These are phyloP conservation scores for Tautogolabrus adspersus DNA, from an alignment of 2,113 vertebrate genomes.

Conservation along the genomic window DNA sequence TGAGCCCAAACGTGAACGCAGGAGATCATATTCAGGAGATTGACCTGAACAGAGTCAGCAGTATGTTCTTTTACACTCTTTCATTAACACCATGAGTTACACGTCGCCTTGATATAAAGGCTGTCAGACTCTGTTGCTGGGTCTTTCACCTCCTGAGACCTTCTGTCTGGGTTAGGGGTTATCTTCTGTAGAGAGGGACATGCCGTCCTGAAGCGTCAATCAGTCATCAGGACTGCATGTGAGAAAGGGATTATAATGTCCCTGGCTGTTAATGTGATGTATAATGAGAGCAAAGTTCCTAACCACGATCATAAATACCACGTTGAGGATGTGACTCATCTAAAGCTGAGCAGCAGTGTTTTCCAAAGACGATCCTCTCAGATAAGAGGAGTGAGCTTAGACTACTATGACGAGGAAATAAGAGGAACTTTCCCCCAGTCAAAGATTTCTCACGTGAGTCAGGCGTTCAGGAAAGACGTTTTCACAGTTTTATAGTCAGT, in stretches of 20 bases:
- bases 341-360: background rate
- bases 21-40: too few species aligned
- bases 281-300: background rate
- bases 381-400: slow-evolving; percentile 12
- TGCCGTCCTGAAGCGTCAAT: too few species aligned
- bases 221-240: too few species aligned
- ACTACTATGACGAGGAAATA: slow-evolving; percentile 18
- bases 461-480: background rate
- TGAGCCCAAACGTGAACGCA: too few species aligned
- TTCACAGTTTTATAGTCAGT: background rate
- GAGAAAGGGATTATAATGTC: background rate
- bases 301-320: background rate
- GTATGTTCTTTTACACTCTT: too few species aligned
- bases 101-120: too few species aligned
- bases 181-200: too few species aligned
- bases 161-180: too few species aligned
- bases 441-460: background rate
- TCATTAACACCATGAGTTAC: too few species aligned
- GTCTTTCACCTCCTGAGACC: too few species aligned
- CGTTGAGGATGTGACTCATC: background rate
- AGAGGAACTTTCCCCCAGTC: background rate
- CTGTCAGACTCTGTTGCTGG: too few species aligned
- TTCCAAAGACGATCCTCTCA: background rate
- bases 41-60: too few species aligned
- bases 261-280: background rate